Evolutionary conservation across 2,113 vertebrate genomes (phyloP), one percentile per base, ranked within the genome.

Genomic region (Chunga burmeisteri): DNA sequence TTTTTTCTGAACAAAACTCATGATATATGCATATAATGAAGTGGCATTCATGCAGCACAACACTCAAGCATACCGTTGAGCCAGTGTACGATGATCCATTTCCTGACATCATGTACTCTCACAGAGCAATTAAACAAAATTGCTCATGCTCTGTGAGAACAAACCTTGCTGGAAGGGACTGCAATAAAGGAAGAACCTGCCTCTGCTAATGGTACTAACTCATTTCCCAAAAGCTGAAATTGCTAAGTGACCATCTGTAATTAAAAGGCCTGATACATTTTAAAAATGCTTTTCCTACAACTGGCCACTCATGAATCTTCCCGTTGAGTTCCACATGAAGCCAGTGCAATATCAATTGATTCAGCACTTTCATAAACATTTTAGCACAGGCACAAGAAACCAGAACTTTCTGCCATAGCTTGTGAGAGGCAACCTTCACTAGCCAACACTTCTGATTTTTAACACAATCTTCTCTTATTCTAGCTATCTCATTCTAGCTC

Each of bases 81-180:
- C 66, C 34, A 14, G 34, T 4, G 22, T 34, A 34, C 0, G 7
- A 46, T n/a, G 93, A 72, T 50, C 85, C 75, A 55, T 94, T 93
- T 81, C 68, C 72, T 85, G 46, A 83, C 63, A 89, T 65, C 61
- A 40, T 81, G 79, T 88, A 53, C 87, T 70, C 70, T 84, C 34
- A 25, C 29, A 86, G 30, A 80, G 87, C 47, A 93, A 88, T 96
- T 84, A 93, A 65, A 81, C 14, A 9, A 90, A 96, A 81, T 88
- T 70, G 61, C 52, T 88, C 38, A 4, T 73, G 63, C 78, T 80
- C 71, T 63, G 27, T 46, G 81, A 63, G 81, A 79, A 58, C 71
- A 92, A 90, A 4, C 49, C 65, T 90, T 84, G 81, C 89, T 96
- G 84, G 74, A 81, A 90, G 52, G 46, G 74, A 20, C 44, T 40